Percentiles rank a stretch among this genome's conserved stretches.
These are phyloP conservation scores for Neelides folsomi DNA, from an alignment of 2,888 invertebrate species.

Conservation along the genomic window DNA sequence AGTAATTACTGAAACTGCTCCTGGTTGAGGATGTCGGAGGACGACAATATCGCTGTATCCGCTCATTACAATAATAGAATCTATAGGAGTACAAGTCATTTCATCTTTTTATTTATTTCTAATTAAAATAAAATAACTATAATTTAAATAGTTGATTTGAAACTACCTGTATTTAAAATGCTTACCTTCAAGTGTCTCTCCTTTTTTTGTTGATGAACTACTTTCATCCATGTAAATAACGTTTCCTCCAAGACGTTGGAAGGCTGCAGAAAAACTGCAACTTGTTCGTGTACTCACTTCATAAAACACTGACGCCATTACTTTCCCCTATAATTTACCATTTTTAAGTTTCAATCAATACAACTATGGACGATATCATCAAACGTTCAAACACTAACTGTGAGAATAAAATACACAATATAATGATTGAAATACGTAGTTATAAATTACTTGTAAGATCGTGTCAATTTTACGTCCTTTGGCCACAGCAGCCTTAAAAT, in stretches of 20 bases:
- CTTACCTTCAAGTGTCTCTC: constrained; percentile 75
- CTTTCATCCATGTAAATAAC: constrained; percentile 81
- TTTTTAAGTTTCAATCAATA: constrained; percentile 2
- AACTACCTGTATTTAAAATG: too few species aligned
- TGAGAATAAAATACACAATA: background rate
- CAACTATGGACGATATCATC: constrained; percentile 1
- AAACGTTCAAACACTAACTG: background rate
- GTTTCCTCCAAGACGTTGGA: constrained; percentile 87
- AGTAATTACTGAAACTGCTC: constrained; percentile 64
- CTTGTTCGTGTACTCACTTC: constrained; percentile 94
- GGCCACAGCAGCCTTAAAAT: constrained; percentile 63
- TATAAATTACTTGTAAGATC: constrained; percentile 50
- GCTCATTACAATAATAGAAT: constrained; percentile 73
- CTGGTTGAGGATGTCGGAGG: constrained; percentile 80
- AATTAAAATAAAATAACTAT: background rate
- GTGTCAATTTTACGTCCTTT: constrained; percentile 75
- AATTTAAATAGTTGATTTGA: too few species aligned
- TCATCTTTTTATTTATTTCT: background rate
- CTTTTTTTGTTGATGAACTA: constrained; percentile 88
- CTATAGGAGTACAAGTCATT: constrained; percentile 36
- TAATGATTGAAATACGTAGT: constrained; percentile 1
- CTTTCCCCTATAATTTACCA: constrained; percentile 53
- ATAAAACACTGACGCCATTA: constrained; percentile 93
- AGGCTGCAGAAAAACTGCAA: constrained; percentile 91
- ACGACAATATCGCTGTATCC: constrained; percentile 89